Percentiles rank a stretch among this genome's conserved stretches.
Conservation (phyloP, 2,888 invertebrate species). For the Ennomos quercinarius region DNA sequence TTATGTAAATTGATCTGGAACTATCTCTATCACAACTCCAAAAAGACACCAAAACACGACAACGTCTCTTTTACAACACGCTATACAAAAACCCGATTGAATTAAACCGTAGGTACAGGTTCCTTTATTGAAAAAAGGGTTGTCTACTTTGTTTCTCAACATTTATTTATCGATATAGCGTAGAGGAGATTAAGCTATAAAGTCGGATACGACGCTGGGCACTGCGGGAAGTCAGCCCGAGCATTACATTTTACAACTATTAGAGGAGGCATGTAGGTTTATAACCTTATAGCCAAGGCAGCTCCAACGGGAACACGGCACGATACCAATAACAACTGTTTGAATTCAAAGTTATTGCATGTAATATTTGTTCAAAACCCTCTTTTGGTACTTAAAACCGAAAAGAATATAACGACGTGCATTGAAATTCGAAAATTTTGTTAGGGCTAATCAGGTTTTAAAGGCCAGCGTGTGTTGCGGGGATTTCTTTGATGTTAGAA, state of each 20-base stretch:
- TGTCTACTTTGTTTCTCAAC: conserved; percentile 62
- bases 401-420: conserved; percentile 27
- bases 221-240: conserved; percentile 68
- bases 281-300: conserved; percentile 31
- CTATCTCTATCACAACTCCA: not conserved
- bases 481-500: not conserved
- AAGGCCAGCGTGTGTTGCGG: conserved; percentile 1
- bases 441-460: not conserved
- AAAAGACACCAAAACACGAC: conserved; percentile 1
- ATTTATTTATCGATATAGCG: conserved; percentile 78
- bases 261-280: conserved; percentile 60
- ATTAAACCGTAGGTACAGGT: conserved; percentile 32
- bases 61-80: conserved; percentile 11
- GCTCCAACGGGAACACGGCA: conserved; percentile 49
- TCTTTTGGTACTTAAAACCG: conserved; percentile 39
- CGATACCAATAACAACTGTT: conserved; percentile 50
- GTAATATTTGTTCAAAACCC: conserved; percentile 44
- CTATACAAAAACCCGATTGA: conserved; percentile 29
- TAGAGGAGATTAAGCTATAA: conserved; percentile 82
- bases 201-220: conserved; percentile 73
- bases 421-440: conserved; percentile 11
- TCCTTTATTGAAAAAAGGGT: conserved; percentile 38
- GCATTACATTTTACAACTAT: conserved; percentile 76
- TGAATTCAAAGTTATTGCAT: conserved; percentile 45
- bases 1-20: no score